Evolutionary conservation across 1,140 invertebrate genomes (phyloP), one percentile per base, ranked within the genome.

Genomic region (Micrasema minimum): DNA sequence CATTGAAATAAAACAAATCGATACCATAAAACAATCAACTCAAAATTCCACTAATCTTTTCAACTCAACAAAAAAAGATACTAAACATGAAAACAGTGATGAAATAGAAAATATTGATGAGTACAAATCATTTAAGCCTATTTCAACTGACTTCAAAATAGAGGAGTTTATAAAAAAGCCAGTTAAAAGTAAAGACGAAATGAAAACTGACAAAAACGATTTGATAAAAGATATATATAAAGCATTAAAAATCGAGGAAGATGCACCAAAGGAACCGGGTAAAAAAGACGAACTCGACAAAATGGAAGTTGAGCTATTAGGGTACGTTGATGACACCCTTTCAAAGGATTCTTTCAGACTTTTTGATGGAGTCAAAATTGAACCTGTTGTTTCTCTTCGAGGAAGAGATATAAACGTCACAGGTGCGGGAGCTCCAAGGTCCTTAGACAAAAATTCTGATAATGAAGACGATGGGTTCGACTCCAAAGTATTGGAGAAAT

Each of bases 311-410:
- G 79, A 82, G 75, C 69, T 83, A 18, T 77, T 80, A 64, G 77
- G 76, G 41, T 83, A 81, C 70, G 78, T 83, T 22, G 81, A 83
- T 71, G 72, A 78, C 45, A 76, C 80, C 10, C 75, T 82, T 18
- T 79, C 74, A 64, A 76, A 76, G 66, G 79, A 80, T 55, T 69
- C 76, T 23, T 80, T 79, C 69, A 79, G 79, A 69, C 75, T 83
- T 70, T 76, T 82, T 37, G 81, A 82, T 41, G 82, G 82, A 16
- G 65, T 83, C 55, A 80, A 81, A 78, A 80, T 82, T 26, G 79
- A 82, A 75, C 53, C 79, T 16, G 69, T 71, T 12, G 41, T 14
- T 4, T 59, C 69, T 20, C 16, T 75, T 2, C 22, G 68, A 22
- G 55, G 38, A 20, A 61, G 51, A 41, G 67, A 65, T 37, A 23